Evolutionary conservation across 2,888 invertebrate species (phyloP).

Genomic region (Cinara cedri): DNA sequence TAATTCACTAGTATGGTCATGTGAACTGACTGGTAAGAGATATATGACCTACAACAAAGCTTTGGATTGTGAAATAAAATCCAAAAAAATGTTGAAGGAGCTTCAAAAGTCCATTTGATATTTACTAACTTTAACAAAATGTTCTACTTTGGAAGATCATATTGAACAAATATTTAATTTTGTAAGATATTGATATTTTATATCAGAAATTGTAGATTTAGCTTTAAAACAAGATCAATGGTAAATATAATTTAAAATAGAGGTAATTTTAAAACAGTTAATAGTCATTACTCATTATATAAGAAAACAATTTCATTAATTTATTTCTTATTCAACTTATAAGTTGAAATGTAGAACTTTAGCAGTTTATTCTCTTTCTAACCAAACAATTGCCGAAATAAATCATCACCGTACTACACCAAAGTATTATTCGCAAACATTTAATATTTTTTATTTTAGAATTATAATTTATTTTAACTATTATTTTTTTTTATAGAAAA

Average conservation of each 20-base stretch:
- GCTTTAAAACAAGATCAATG: constrained; percentile 71
- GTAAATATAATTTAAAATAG: constrained; percentile 64
- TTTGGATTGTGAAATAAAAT: constrained; percentile 83
- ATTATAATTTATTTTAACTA: neutral
- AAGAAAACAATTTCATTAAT: neutral
- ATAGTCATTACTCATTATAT: neutral
- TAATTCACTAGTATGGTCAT: constrained; percentile 97
- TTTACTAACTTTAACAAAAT: constrained; percentile 78
- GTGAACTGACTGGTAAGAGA: constrained; percentile 88
- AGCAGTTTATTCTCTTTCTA: constrained; percentile 72
- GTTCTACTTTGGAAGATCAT: constrained; percentile 84
- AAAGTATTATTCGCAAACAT: constrained; percentile 19
- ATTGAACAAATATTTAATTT: constrained; percentile 86
- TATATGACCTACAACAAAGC: constrained; percentile 95
- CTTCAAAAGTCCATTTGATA: constrained; percentile 82
- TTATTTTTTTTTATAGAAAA: constrained; percentile 29
- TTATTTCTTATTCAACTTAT: constrained; percentile 15
- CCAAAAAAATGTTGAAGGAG: constrained; percentile 77
- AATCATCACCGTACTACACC: constrained; percentile 36
- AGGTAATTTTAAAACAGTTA: neutral
- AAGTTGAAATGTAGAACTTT: constrained; percentile 67
- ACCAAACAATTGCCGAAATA: constrained; percentile 64
- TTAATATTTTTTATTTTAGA: neutral
- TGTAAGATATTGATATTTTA: constrained; percentile 86
- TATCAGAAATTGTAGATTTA: constrained; percentile 85